A percentile compares a stretch with the other conserved stretches of the same genome.
Evolutionary conservation across 1,140 invertebrate genomes (phyloP).

Genomic region (Heliothis virescens): DNA sequence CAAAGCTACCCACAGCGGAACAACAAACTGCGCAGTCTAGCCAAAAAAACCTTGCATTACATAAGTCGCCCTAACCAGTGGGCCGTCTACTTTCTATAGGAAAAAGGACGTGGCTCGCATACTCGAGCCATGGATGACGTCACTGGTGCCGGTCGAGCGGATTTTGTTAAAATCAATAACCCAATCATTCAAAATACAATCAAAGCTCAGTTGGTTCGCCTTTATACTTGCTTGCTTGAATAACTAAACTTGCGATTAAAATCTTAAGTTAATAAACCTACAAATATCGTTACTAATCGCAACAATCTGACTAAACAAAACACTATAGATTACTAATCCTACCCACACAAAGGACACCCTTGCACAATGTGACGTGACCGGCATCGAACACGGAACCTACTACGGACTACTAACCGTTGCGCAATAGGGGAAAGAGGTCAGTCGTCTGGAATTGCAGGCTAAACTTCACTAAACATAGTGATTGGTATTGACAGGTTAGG

Average conservation of each 20-base stretch:
- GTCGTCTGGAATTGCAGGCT: neutral
- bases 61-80: neutral
- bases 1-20: too few relatives aligned
- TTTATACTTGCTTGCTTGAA: too few relatives aligned
- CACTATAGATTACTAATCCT: neutral
- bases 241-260: too few relatives aligned
- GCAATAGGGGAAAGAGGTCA: constrained; percentile 32
- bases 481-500: constrained; percentile 23
- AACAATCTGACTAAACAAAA: too few relatives aligned
- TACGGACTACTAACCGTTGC: neutral
- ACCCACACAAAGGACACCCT: constrained; percentile 34
- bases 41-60: neutral
- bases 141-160: neutral
- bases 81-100: constrained; percentile 44
- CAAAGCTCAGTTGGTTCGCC: too few relatives aligned
- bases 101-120: constrained; percentile 45
- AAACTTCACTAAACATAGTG: neutral
- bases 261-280: too few relatives aligned
- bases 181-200: too few relatives aligned
- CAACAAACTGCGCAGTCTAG: too few relatives aligned
- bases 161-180: too few relatives aligned
- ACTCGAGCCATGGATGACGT: constrained; percentile 12
- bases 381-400: constrained; percentile 51
- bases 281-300: too few relatives aligned
- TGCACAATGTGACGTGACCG: constrained; percentile 49